Percentiles rank a stretch among this genome's conserved stretches.
These are phyloP conservation scores for Drosophila cognata DNA, from an alignment of 2,888 invertebrate species.

Conservation along the genomic window DNA sequence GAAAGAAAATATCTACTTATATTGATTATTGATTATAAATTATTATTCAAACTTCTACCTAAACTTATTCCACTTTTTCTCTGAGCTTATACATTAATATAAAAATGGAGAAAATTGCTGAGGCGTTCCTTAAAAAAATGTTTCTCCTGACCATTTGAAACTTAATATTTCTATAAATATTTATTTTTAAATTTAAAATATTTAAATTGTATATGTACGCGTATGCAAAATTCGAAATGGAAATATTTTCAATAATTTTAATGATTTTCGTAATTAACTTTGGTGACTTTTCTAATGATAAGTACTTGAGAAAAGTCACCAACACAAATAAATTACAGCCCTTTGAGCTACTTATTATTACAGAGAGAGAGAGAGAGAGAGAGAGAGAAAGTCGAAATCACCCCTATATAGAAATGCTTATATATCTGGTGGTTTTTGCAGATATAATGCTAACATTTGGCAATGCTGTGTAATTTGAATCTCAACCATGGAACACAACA, in stretches of 20 bases:
- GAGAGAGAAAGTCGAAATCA: constrained; percentile 22
- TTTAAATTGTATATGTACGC: background rate
- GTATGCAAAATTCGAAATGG: background rate
- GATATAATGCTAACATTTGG: constrained; percentile 64
- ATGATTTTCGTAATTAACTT: constrained; percentile 20
- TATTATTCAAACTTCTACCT: background rate
- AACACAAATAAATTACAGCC: constrained; percentile 6
- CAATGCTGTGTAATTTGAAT: constrained; percentile 75
- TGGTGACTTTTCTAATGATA: constrained; percentile 30
- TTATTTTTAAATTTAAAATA: background rate
- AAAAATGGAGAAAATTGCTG: background rate
- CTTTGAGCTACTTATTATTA: constrained; percentile 13
- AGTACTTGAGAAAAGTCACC: constrained; percentile 10
- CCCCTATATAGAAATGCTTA: constrained; percentile 22
- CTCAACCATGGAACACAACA: constrained; percentile 57
- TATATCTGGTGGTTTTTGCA: constrained; percentile 28
- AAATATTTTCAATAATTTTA: background rate
- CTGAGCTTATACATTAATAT: background rate
- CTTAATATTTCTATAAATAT: background rate
- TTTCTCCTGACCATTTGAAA: background rate
- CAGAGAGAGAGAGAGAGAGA: background rate
- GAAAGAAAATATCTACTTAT: background rate
- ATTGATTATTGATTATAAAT: too few species aligned
- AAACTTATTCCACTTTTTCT: background rate
- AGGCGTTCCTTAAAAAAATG: background rate